Evolutionary conservation across 2,797 vertebrate genomes (phyloP).

Genomic region (Pseudomugil gertrudae): DNA sequence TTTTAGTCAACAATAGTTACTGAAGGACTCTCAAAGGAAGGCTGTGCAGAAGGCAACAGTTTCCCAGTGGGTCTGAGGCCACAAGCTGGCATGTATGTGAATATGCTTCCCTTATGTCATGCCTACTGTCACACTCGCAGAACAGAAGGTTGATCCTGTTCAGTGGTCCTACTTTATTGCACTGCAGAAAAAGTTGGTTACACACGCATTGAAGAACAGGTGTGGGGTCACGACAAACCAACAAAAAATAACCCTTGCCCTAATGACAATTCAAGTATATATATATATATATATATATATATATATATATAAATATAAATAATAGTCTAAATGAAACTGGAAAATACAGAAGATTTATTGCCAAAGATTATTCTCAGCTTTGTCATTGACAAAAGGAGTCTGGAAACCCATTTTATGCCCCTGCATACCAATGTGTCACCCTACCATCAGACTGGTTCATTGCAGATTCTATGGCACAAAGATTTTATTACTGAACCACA

Average conservation of each 20-base stretch:
- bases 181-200: not conserved
- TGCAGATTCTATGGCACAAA: slow-evolving; percentile 1
- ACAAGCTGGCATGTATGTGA: slow-evolving; percentile 44
- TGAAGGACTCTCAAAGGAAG: slow-evolving; percentile 26
- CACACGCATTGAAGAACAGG: not conserved
- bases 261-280: too few species aligned
- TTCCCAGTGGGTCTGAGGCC: slow-evolving; percentile 31
- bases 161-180: not conserved
- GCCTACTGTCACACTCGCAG: slow-evolving; percentile 19
- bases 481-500: slow-evolving; percentile 15
- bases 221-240: not conserved
- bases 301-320: too few species aligned
- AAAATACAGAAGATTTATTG: not conserved
- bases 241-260: not conserved
- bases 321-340: too few species aligned
- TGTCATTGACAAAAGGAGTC: slow-evolving; percentile 42
- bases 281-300: too few species aligned
- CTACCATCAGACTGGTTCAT: not conserved
- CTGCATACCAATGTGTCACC: slow-evolving; percentile 22
- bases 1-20: slow-evolving; percentile 28
- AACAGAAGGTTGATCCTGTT: not conserved
- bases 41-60: slow-evolving; percentile 29
- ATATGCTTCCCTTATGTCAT: slow-evolving; percentile 33
- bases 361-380: slow-evolving; percentile 33
- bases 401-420: slow-evolving; percentile 46